A percentile compares a stretch with the other conserved stretches of the same genome.
These are phyloP conservation scores for Cercocebus atys DNA, from an alignment of 2,113 vertebrate genomes.

Conservation along the genomic window DNA sequence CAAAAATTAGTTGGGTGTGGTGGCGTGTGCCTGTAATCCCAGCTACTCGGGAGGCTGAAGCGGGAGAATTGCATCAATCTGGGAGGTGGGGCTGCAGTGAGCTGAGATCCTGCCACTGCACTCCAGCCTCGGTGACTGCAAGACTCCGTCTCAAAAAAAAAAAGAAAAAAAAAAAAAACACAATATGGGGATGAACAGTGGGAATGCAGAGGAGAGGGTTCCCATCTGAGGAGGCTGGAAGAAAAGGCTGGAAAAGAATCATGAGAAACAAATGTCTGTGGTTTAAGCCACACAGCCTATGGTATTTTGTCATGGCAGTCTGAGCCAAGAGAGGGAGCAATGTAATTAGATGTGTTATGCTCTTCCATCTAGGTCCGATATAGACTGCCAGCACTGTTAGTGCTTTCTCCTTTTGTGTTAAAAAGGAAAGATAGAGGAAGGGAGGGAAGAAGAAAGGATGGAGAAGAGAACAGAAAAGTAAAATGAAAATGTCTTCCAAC, in stretches of 20 bases:
- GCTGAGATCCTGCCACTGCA: background rate
- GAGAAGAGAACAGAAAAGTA: background rate
- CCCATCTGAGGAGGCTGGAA: background rate
- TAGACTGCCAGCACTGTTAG: too few species aligned
- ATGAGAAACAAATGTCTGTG: too few species aligned
- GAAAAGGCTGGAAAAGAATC: too few species aligned
- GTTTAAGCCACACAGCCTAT: too few species aligned
- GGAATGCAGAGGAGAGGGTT: background rate
- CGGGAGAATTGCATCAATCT: background rate
- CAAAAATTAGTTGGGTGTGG: background rate
- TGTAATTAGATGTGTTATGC: too few species aligned
- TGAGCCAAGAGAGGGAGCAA: background rate
- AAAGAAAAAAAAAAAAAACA: too few species aligned
- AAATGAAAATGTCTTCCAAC: background rate
- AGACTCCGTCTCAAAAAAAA: background rate
- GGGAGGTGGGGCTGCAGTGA: background rate
- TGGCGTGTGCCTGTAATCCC: background rate
- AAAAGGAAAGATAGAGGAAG: background rate
- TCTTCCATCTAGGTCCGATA: too few species aligned
- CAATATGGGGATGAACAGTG: background rate
- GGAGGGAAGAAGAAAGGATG: background rate
- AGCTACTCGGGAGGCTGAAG: background rate
- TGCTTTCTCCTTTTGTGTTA: background rate
- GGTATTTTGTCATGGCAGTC: too few species aligned
- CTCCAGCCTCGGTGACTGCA: background rate